A percentile compares a stretch with the other conserved stretches of the same genome.
Conservation (phyloP, 2,888 invertebrate species). For the Sepiola atlantica region DNA sequence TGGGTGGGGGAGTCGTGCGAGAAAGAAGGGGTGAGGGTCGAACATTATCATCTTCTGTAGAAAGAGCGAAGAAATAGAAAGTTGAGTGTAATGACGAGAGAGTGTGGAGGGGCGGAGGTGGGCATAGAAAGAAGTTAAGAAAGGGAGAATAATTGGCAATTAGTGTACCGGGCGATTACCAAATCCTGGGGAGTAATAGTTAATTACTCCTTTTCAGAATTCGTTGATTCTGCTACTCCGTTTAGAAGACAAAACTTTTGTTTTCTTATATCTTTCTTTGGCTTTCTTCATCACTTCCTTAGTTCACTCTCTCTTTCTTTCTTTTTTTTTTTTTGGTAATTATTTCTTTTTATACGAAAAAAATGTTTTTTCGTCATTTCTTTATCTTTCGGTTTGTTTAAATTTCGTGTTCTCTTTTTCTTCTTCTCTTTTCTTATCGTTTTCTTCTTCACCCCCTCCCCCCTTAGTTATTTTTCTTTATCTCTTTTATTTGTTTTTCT, state of each 20-base stretch:
- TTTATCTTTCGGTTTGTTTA: not conserved
- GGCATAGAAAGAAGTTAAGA: too few relatives aligned
- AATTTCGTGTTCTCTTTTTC: not conserved
- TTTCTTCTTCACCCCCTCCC: not conserved
- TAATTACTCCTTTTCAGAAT: constrained; percentile 32
- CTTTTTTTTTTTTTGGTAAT: not conserved
- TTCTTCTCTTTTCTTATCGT: not conserved
- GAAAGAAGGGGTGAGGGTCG: not conserved
- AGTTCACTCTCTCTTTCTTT: not conserved
- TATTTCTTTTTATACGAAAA: not conserved
- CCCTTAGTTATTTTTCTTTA: too few relatives aligned
- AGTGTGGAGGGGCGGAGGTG: not conserved
- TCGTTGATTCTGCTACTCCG: constrained; percentile 15
- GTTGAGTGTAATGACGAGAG: not conserved
- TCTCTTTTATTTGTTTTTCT: not conserved
- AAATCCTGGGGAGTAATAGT: constrained; percentile 32
- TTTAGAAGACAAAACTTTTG: constrained; percentile 13
- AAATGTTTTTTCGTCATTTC: not conserved
- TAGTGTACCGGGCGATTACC: constrained; percentile 32
- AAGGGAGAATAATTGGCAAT: constrained; percentile 32
- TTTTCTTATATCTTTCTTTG: not conserved
- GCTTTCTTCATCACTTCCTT: not conserved
- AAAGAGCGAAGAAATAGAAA: constrained; percentile 14
- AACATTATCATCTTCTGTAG: not conserved
- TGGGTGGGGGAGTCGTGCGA: not conserved